phyloP scores from a whole-genome alignment of 2,888 invertebrate species.

The Allygus modestus region DNA sequence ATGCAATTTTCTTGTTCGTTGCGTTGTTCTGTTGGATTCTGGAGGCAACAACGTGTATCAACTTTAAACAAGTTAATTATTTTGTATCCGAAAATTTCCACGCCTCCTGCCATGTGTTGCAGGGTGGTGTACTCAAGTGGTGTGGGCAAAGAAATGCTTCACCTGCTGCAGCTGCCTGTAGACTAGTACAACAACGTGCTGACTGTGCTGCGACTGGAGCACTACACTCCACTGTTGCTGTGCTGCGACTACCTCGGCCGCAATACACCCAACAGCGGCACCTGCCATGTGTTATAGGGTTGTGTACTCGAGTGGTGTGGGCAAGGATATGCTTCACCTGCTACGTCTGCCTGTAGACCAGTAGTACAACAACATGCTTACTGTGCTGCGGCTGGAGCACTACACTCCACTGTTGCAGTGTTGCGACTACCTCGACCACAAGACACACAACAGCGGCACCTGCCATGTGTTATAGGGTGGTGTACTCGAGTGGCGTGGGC shows the following conservation, averaged over 20 bases:
- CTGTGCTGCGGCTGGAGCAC: constrained; percentile 90
- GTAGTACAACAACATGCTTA: constrained; percentile 94
- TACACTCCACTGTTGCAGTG: constrained; percentile 91
- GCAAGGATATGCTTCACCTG: constrained; percentile 92
- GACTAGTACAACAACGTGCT: constrained; percentile 96
- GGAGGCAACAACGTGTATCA: too few relatives aligned
- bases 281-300: constrained; percentile 73
- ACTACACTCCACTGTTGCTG: constrained; percentile 91
- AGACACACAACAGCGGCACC: constrained; percentile 95
- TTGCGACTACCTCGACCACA: constrained; percentile 94
- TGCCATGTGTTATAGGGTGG: too few relatives aligned
- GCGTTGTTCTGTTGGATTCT: too few relatives aligned
- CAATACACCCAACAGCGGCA: constrained; percentile 92
- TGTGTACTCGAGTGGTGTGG: constrained; percentile 44
- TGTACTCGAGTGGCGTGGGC: too few relatives aligned
- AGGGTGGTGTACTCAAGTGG: constrained; percentile 48
- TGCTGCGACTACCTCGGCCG: constrained; percentile 93
- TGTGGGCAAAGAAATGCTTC: constrained; percentile 87
- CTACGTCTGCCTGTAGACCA: constrained; percentile 96
- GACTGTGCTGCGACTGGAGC: constrained; percentile 89
- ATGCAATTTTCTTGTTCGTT: too few relatives aligned
- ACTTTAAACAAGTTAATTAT: too few relatives aligned
- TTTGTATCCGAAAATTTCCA: too few relatives aligned
- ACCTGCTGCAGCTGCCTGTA: constrained; percentile 95
- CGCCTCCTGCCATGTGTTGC: background rate